These are phyloP conservation scores for Procavia capensis DNA, from an alignment of 2,113 vertebrate species.

Conservation along the genomic window DNA sequence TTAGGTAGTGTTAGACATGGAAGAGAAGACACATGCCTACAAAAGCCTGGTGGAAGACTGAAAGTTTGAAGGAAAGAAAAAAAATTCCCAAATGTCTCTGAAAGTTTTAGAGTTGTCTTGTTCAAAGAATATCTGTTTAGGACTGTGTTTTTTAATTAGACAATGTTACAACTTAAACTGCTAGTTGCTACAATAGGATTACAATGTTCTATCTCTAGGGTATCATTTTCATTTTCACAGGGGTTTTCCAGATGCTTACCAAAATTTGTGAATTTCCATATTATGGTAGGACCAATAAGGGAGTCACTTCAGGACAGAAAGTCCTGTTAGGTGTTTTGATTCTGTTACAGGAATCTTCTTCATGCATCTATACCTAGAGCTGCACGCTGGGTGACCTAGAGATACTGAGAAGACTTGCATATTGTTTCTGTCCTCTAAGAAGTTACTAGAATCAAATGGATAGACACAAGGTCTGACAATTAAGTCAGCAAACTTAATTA, in stretches of 20 bases:
- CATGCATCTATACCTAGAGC: rapidly evolving
- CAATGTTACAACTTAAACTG: no score
- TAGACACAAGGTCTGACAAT: rapidly evolving
- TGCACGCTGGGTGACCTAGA: rapidly evolving
- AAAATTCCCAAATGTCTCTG: rapidly evolving
- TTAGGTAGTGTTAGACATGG: rapidly evolving
- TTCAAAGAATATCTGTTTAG: no score
- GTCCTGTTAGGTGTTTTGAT: neutral
- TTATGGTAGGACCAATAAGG: rapidly evolving
- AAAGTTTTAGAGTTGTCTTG: neutral
- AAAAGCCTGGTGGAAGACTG: neutral
- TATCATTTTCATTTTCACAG: rapidly evolving
- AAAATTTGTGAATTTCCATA: no score
- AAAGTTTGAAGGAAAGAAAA: no score
- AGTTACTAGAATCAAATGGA: rapidly evolving
- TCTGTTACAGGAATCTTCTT: neutral
- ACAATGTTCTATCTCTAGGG: neutral
- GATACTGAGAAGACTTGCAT: rapidly evolving
- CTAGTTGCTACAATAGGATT: neutral
- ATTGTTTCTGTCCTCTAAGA: neutral
- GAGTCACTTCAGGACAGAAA: neutral
- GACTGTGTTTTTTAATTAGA: neutral
- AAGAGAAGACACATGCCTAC: neutral
- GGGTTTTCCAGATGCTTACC: neutral
- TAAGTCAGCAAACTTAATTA: no score